Evolutionary conservation across 2,888 invertebrate species (phyloP), one percentile per base, ranked within the genome.

Genomic region (Holacanthella duospinosa): DNA sequence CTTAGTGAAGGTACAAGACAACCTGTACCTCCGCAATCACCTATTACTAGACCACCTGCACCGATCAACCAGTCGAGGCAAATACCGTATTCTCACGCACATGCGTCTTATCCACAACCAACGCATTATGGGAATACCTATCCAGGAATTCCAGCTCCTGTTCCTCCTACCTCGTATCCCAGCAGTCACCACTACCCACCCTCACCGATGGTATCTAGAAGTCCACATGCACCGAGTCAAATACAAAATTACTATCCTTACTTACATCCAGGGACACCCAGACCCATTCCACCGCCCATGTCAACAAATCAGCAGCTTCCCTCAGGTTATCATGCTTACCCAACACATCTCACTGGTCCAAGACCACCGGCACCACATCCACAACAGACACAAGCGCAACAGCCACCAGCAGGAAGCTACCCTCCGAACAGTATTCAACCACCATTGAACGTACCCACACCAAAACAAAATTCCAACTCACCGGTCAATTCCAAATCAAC

Each of bases 381-480:
- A 2, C 57, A 24, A 16, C 59, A n/a, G 12, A 26, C 63, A 6
- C 64, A 1, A 43, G 61, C 36, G 54, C 64, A n/a, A 64, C 48
- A 9, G 4, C 48, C 48, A n/a, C 48, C 48, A n/a, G 19, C 27
- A 19, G 1, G 1, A 19, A 27, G 16, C n/a, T 2, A n/a, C 56
- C 4, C 56, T 16, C 28, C 56, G 3, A 6, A 19, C 56, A 28
- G 56, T 29, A 28, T 29, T 29, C 6, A 63, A 43, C 21, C 59
- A 3, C 36, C 64, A 44, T 66, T 63, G 57, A 48, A 48, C n/a
- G 48, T 48, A n/a, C 48, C 48, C 6, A 48, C 61, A 59, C 29
- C 62, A 62, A 44, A 55, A 59, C 44, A 2, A 43, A 43, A 28
- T 43, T 12, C 48, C 60, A 43, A 59, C 59, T 36, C 62, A 58